Conservation (phyloP, 1,140 invertebrate species). For the Trichogramma pretiosum region DNA sequence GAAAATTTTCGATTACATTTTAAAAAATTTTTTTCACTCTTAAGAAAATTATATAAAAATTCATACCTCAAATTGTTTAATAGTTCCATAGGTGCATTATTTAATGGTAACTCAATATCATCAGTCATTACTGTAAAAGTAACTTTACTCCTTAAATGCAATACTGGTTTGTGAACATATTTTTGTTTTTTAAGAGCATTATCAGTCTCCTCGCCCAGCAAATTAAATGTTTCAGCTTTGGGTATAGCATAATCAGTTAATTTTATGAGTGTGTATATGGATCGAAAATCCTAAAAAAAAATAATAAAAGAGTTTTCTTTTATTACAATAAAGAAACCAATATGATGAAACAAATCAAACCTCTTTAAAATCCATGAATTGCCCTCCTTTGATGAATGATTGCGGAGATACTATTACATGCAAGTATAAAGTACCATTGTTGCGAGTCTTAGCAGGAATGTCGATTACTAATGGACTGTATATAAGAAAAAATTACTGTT, state of each 20-base stretch:
- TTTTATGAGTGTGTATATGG: conserved; percentile 49
- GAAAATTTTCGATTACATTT: conserved; percentile 10
- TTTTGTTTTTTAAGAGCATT: conserved; percentile 19
- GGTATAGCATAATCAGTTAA: conserved; percentile 64
- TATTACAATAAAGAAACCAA: too few relatives aligned
- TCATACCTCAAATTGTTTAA: conserved; percentile 47
- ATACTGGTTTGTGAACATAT: conserved; percentile 34
- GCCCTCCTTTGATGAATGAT: conserved; percentile 37
- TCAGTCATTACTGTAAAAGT: conserved; percentile 60
- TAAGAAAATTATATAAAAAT: conserved; percentile 1
- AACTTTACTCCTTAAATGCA: conserved; percentile 55
- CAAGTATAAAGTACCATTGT: conserved; percentile 69
- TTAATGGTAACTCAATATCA: conserved; percentile 49
- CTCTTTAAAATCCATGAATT: conserved; percentile 36
- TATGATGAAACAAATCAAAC: conserved; percentile 29
- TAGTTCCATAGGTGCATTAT: conserved; percentile 55
- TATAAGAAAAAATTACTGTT: conserved; percentile 26
- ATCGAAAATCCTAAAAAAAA: conserved; percentile 46
- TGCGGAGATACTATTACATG: conserved; percentile 50
- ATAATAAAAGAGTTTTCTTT: conserved; percentile 3
- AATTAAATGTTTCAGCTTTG: conserved; percentile 65
- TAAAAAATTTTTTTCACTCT: conserved; percentile 5
- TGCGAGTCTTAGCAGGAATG: conserved; percentile 59
- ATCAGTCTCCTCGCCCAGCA: conserved; percentile 50
- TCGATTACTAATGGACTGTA: conserved; percentile 53